A percentile compares a stretch with the other conserved stretches of the same genome.
Evolutionary conservation across 2,888 invertebrate genomes (phyloP).

Genomic region (Pterobdella sp.): DNA sequence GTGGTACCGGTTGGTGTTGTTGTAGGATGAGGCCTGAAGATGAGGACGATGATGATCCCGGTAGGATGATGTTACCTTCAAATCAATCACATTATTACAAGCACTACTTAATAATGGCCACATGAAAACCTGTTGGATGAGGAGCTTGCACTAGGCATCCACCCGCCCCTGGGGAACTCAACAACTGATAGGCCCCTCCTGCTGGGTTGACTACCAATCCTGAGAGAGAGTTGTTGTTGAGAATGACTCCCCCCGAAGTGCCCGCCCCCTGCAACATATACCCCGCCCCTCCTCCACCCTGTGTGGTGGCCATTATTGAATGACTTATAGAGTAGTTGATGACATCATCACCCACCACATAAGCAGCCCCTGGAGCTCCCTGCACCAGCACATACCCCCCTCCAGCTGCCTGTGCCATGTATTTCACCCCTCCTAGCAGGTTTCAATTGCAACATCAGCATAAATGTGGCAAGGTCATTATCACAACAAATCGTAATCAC

Average conservation of each 20-base stretch:
- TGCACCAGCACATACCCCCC: not conserved
- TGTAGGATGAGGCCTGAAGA: not conserved
- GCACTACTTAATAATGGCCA: not conserved
- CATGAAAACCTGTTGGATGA: not conserved
- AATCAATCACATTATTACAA: not conserved
- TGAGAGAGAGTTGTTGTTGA: no score
- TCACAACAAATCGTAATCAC: not conserved
- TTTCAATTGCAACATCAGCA: not conserved
- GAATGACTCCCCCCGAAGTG: no score
- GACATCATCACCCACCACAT: slow-evolving; percentile 17
- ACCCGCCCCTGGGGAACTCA: not conserved
- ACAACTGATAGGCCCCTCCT: not conserved
- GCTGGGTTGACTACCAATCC: no score
- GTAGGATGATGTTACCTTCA: not conserved
- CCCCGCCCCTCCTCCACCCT: not conserved
- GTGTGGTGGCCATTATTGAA: not conserved
- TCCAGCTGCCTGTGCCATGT: not conserved
- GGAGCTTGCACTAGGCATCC: not conserved
- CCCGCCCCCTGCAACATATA: no score
- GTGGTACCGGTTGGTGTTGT: not conserved
- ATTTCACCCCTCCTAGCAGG: not conserved
- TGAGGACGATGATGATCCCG: not conserved
- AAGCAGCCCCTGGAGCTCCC: no score
- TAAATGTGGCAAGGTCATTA: not conserved
- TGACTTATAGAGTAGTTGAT: not conserved